Evolutionary conservation across 2,888 invertebrate species (phyloP).

Genomic region (Limnephilus marmoratus): DNA sequence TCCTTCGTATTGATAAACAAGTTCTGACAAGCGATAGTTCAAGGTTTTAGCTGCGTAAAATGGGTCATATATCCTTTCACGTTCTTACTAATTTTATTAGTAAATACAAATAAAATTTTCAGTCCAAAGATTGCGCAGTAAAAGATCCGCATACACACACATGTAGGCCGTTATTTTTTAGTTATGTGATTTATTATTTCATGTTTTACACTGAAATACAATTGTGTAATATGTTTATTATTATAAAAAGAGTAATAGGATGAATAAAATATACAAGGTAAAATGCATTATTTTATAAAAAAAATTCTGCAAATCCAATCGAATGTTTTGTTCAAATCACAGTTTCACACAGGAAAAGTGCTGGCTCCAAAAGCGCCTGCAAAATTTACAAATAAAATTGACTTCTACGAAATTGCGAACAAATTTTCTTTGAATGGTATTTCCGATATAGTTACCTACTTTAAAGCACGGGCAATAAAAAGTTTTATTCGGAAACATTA

Average conservation of each 20-base stretch:
- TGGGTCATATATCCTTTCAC: too few relatives aligned
- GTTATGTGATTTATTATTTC: too few relatives aligned
- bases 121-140: not conserved
- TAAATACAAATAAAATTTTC: not conserved
- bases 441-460: conserved; percentile 29
- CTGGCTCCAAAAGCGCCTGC: not conserved
- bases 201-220: too few relatives aligned
- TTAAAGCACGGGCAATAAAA: conserved; percentile 49
- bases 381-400: not conserved
- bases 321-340: not conserved
- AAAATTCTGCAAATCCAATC: not conserved
- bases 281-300: not conserved
- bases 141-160: not conserved
- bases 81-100: too few relatives aligned
- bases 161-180: too few relatives aligned
- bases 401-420: not conserved
- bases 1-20: too few relatives aligned
- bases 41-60: too few relatives aligned
- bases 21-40: too few relatives aligned
- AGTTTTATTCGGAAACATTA: conserved; percentile 58
- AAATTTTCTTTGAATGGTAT: conserved; percentile 12
- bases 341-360: not conserved
- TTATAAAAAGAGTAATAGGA: too few relatives aligned
- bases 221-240: too few relatives aligned
- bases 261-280: too few relatives aligned